A percentile compares a stretch with the other conserved stretches of the same genome.
These are phyloP conservation scores for Plagodis pulveraria DNA, from an alignment of 2,888 invertebrate species.

Conservation along the genomic window DNA sequence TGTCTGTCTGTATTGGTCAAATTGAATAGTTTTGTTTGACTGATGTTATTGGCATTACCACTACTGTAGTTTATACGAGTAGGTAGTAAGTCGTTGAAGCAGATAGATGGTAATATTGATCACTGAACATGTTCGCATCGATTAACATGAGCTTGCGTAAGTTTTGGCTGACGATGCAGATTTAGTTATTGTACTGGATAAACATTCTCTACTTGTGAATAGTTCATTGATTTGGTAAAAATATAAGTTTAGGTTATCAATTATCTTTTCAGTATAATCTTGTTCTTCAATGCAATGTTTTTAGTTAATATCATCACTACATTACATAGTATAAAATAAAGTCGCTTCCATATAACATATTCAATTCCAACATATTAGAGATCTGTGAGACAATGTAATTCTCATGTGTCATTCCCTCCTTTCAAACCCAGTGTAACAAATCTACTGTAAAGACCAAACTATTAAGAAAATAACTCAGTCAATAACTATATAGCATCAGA, in stretches of 20 bases:
- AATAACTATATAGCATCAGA: neutral
- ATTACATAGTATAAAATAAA: too few species aligned
- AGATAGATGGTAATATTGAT: conserved; percentile 23
- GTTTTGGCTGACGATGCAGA: conserved; percentile 16
- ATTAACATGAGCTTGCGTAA: conserved; percentile 20
- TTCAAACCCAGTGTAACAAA: too few species aligned
- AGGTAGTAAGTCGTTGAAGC: conserved; percentile 19
- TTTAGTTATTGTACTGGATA: conserved; percentile 10
- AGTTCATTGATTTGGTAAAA: neutral
- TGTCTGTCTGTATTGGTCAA: conserved; percentile 35
- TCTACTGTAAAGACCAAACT: too few species aligned
- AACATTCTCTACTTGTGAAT: neutral
- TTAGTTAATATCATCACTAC: too few species aligned
- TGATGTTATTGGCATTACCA: conserved; percentile 28
- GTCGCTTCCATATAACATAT: too few species aligned
- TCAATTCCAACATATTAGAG: too few species aligned
- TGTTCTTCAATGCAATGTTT: too few species aligned
- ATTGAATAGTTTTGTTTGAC: conserved; percentile 36
- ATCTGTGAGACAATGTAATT: too few species aligned
- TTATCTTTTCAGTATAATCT: too few species aligned
- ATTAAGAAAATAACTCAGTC: neutral
- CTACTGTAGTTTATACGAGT: conserved; percentile 13
- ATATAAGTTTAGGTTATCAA: too few species aligned
- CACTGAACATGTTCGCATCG: conserved; percentile 23
- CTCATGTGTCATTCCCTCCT: too few species aligned